Evolutionary conservation across 2,113 vertebrate genomes (phyloP).

Genomic region (Tamias sibiricus): DNA sequence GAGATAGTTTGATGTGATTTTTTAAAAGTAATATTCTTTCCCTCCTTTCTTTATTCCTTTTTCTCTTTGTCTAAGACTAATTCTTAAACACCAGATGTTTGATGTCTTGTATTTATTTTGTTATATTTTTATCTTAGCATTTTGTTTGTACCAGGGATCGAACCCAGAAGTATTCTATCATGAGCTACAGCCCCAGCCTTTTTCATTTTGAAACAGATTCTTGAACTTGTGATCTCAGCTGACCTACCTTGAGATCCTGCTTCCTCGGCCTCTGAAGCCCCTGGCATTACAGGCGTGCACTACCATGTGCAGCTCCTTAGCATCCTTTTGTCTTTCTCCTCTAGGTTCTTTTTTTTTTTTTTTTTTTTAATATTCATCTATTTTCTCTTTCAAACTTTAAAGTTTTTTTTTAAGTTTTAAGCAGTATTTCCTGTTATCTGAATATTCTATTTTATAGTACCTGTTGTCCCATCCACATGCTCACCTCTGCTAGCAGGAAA

Average conservation of each 20-base stretch:
- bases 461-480: accelerated
- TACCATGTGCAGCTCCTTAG: no score
- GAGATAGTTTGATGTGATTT: not conserved
- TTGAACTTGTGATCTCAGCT: no score
- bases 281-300: no score
- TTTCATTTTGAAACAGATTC: no score
- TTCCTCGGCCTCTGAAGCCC: no score
- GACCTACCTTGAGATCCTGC: no score
- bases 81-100: not conserved
- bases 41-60: not conserved
- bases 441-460: not conserved
- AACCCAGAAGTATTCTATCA: no score
- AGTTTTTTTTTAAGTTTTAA: no score
- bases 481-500: accelerated
- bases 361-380: not conserved
- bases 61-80: not conserved
- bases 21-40: not conserved
- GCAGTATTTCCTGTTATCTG: no score
- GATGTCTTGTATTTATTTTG: not conserved
- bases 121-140: not conserved
- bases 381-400: no score
- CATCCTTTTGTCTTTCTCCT: not conserved
- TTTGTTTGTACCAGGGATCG: no score
- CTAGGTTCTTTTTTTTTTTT: not conserved
- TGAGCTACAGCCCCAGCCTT: no score